Base-by-base conservation (phyloP, 1,140 invertebrate genomes). In the Macrobrachium rosenbergii region DNA sequence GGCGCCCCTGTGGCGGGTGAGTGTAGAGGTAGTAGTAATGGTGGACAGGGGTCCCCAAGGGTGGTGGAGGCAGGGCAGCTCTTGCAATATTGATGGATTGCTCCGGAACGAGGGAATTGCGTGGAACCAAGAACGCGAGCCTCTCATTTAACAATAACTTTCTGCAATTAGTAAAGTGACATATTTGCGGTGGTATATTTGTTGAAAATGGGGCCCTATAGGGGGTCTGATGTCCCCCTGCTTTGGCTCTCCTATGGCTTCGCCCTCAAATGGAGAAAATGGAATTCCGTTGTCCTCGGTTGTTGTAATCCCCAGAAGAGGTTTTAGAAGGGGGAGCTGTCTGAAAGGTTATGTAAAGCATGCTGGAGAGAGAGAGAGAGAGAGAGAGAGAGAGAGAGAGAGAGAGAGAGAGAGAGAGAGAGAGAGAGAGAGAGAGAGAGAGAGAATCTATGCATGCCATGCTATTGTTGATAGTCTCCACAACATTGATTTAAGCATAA, bases 141-240 rank as follows among this genome's bases (percentile, higher is more conserved):
- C 72, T 76, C 82, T 60, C 59, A 23, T 62, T 62, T 63, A 58
- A 87, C 84, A 87, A 87, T 87, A 64, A 81, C 67, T 28, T 72
- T 45, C 64, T 81, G 84, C 84, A 87, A 87, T 87, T 80, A 87
- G 78, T 87, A 80, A 87, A 87, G 84, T 87, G 84, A 87, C 84
- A 87, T 87, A 80, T 87, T 87, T 87, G 84, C 75, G 78, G 62
- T 62, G 67, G n/a, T 52, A 52, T 52, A 52, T 52, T 8, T 52
- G 52, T 12, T 52, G 52, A 52, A 52, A 52, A 52, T 21, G 58
- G 43, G 64, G 23, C 59, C 45, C 17, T 14, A 23, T 60, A 63
- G 81, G 72, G 80, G 58, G 59, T 28, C 59, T 5, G 12, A 5
- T 12, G 21, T 21, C 76, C 43, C 73, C 73, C 23, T 10, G 6